Evolutionary conservation across 2,888 invertebrate genomes (phyloP).

Genomic region (Palloptera scutellata): DNA sequence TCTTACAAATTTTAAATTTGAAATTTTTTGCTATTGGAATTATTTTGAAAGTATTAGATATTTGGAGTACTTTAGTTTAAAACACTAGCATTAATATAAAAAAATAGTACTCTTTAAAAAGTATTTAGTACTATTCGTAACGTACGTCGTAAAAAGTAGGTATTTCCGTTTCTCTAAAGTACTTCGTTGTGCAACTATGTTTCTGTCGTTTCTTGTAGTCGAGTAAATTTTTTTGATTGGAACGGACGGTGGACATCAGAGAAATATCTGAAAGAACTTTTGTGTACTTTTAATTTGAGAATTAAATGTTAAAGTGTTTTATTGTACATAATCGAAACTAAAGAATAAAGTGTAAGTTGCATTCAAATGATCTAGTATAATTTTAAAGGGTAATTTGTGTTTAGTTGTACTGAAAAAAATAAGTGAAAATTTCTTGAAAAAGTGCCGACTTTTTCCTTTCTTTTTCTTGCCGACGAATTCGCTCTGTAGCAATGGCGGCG

Average conservation of each 20-base stretch:
- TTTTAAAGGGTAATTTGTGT: background rate
- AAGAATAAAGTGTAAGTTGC: constrained; percentile 27
- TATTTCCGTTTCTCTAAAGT: too few species aligned
- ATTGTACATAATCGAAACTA: constrained; percentile 8
- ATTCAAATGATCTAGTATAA: constrained; percentile 11
- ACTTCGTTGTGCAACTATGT: background rate
- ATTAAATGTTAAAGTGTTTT: constrained; percentile 17
- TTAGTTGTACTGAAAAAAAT: background rate
- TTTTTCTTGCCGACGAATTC: background rate
- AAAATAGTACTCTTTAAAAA: too few species aligned
- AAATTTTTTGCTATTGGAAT: too few species aligned
- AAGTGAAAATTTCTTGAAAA: constrained; percentile 7
- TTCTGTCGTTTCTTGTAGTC: constrained; percentile 14
- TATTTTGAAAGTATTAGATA: too few species aligned
- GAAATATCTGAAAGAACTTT: background rate
- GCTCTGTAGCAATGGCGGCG: constrained; percentile 29
- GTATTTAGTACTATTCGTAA: too few species aligned
- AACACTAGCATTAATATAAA: too few species aligned
- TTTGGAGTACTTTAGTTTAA: too few species aligned
- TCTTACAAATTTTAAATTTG: too few species aligned
- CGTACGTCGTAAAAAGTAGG: too few species aligned
- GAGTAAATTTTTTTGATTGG: constrained; percentile 17
- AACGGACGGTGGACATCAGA: background rate
- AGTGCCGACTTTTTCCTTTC: constrained; percentile 24
- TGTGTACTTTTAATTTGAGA: constrained; percentile 22